A percentile compares a stretch with the other conserved stretches of the same genome.
Conservation (phyloP, 2,888 invertebrate genomes). For the Diadromus collaris region DNA sequence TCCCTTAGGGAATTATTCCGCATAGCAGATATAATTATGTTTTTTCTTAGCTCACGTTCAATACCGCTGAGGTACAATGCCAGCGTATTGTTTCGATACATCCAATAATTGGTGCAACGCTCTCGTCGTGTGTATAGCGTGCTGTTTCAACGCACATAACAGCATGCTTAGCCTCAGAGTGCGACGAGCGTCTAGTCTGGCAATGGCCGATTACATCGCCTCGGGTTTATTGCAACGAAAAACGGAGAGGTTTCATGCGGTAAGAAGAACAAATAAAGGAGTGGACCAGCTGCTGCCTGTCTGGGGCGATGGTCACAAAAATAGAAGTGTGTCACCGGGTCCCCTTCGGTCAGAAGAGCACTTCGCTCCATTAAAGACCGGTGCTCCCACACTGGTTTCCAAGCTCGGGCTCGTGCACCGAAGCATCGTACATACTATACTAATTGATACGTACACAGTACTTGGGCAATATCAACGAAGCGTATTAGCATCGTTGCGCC, state of each 20-base stretch:
- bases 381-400: conserved; percentile 32
- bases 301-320: conserved; percentile 59
- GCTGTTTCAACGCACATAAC: too few species aligned
- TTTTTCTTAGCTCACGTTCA: too few species aligned
- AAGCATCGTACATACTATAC: conserved; percentile 4
- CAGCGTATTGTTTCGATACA: too few species aligned
- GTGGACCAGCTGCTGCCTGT: conserved; percentile 35
- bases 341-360: conserved; percentile 69
- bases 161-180: too few species aligned
- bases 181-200: too few species aligned
- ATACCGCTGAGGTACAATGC: too few species aligned
- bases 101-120: too few species aligned
- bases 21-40: too few species aligned
- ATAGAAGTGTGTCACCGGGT: conserved; percentile 72
- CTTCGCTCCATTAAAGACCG: conserved; percentile 51
- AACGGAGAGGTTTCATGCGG: not conserved
- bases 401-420: conserved; percentile 7
- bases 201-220: not conserved
- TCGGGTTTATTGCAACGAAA: not conserved
- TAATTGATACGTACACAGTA: conserved; percentile 4
- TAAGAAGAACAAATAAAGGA: conserved; percentile 43
- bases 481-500: conserved; percentile 1
- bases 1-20: too few species aligned
- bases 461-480: not conserved
- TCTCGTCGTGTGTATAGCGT: too few species aligned